Evolutionary conservation across 1,140 invertebrate species (phyloP), one percentile per base, ranked within the genome.

Genomic region (Ctenoplectra terminalis): DNA sequence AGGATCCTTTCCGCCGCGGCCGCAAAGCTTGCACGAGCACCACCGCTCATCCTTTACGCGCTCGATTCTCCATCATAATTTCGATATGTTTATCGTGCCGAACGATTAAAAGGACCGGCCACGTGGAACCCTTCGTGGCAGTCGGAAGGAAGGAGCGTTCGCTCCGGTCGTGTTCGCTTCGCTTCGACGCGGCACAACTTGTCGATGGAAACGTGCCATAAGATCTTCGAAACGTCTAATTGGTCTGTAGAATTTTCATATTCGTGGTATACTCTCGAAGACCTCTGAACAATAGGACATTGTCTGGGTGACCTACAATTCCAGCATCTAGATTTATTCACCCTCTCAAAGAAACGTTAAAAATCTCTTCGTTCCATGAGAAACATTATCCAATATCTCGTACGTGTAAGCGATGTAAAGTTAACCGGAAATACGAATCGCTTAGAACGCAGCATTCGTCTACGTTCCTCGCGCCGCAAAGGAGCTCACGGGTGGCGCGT

Each of bases 21-120:
- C 46, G 37, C 73, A 81, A 88, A 86, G 73, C 77, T 63, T 26
- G 76, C 70, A 61, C 64, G 48, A 54, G 7, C 54, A 73, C 43
- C 54, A 40, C 43, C 48, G 67, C 54, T 80, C 60, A 63, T 86
- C 75, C 40, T 77, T 79, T 83, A 74, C 48, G 58, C 73, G 69
- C 29, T 20, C 85, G 81, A 83, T 82, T 40, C 84, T 90, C 69
- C 82, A 87, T 89, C 88, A 86, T 91, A 86, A 89, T 90, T 88
- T 83, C 69, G 88, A 91, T 90, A 84, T 88, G 85, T 90, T 90
- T 91, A 90, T 89, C 83, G 89, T 78, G 81, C 52, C 61, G 74
- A 60, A 77, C 66, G 85, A 88, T 88, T 84, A 90, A 90, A 89
- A 86, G 61, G 64, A 80, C 83, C 88, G 82, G 86, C 71, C 83